Percentiles rank a stretch among this genome's conserved stretches.
These are phyloP conservation scores for Leptestheria dahalacensis DNA, from an alignment of 1,140 invertebrate genomes.

Conservation along the genomic window DNA sequence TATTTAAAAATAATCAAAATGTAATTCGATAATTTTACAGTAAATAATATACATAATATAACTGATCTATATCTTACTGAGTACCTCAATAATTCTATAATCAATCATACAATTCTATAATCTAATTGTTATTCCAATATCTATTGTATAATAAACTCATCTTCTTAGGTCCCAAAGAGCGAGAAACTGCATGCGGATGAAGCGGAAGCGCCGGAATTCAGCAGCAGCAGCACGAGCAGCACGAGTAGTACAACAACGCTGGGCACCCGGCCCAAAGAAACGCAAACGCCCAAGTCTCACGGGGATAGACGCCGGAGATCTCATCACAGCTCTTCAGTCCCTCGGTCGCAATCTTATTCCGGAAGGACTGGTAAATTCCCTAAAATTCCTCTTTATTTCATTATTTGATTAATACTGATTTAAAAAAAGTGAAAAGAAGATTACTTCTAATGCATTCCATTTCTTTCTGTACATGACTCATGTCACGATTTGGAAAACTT, in stretches of 20 bases:
- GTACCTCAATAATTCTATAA: too few relatives aligned
- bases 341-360: slow-evolving; percentile 12
- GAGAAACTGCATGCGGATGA: neutral
- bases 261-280: neutral
- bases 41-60: too few relatives aligned
- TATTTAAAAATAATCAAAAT: too few relatives aligned
- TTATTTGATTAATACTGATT: neutral
- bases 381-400: neutral
- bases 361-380: neutral
- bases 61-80: too few relatives aligned
- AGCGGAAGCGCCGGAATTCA: neutral
- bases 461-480: neutral
- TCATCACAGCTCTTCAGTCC: neutral
- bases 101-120: too few relatives aligned
- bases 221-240: slow-evolving; percentile 3
- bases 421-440: too few relatives aligned
- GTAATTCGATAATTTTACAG: too few relatives aligned
- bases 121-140: neutral
- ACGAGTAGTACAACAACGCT: neutral
- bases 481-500: neutral
- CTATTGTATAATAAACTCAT: neutral
- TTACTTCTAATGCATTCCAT: too few relatives aligned
- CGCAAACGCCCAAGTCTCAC: neutral
- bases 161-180: slow-evolving; percentile 2
- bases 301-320: neutral